These are phyloP conservation scores for Parazoanthus darwini DNA, from an alignment of 92 coral and sea anemone species.

Conservation along the genomic window DNA sequence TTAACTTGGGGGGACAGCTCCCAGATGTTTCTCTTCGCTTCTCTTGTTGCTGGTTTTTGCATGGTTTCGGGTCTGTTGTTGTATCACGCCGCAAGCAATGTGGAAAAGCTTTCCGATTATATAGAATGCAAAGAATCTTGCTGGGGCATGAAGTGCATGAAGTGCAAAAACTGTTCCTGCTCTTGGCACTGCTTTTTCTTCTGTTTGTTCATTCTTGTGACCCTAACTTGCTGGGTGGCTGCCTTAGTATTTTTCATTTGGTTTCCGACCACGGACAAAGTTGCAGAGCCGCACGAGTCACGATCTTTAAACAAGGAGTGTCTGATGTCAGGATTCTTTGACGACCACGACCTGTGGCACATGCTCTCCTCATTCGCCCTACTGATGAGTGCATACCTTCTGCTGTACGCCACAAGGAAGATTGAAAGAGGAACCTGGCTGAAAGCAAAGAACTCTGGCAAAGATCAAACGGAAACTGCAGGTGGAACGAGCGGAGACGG, in stretches of 20 bases:
- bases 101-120: not conserved
- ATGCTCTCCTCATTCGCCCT: slow-evolving; percentile 92
- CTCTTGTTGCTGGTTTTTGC: slow-evolving; percentile 70
- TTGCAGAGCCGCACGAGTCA: slow-evolving; percentile 69
- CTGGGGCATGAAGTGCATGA: not conserved
- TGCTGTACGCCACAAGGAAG: slow-evolving; percentile 71
- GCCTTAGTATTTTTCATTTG: slow-evolving; percentile 85
- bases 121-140: too few relatives aligned
- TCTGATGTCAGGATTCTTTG: slow-evolving; percentile 82
- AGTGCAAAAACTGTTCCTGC: not conserved
- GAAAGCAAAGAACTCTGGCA: slow-evolving; percentile 27
- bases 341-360: slow-evolving; percentile 96
- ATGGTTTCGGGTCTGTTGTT: slow-evolving; percentile 63
- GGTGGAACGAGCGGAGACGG: not conserved
- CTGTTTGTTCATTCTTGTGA: slow-evolving; percentile 49
- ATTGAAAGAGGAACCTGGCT: slow-evolving; percentile 65
- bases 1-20: slow-evolving; percentile 74
- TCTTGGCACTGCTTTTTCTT: slow-evolving; percentile 52
- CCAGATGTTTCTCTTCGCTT: slow-evolving; percentile 81
- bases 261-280: slow-evolving; percentile 78
- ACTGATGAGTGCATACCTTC: slow-evolving; percentile 76
- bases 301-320: slow-evolving; percentile 81
- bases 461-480: not conserved
- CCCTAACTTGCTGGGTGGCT: slow-evolving; percentile 68
- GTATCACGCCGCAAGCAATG: slow-evolving; percentile 34